phyloP scores from a whole-genome alignment of 2,888 invertebrate genomes.

The Polydrusus pterygomalis region DNA sequence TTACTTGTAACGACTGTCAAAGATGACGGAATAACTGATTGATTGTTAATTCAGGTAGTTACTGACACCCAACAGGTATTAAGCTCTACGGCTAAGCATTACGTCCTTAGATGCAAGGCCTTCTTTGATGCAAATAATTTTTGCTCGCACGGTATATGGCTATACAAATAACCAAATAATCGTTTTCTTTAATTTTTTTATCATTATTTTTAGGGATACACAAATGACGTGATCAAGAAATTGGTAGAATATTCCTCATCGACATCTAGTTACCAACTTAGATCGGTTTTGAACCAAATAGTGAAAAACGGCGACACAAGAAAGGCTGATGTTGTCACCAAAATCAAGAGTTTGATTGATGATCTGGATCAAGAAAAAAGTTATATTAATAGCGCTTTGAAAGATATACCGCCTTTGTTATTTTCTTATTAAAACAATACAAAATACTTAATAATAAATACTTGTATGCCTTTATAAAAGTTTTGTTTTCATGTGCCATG shows the following conservation, averaged over 20 bases:
- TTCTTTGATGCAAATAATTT: too few species aligned
- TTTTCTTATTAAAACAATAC: constrained; percentile 62
- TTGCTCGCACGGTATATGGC: too few species aligned
- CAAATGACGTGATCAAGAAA: constrained; percentile 75
- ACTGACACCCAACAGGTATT: too few species aligned
- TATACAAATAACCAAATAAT: too few species aligned
- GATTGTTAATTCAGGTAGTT: too few species aligned
- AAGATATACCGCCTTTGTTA: constrained; percentile 76
- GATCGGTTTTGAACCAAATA: constrained; percentile 75
- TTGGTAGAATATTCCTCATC: constrained; percentile 75
- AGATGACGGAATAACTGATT: too few species aligned
- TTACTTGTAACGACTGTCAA: too few species aligned
- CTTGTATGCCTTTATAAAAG: too few species aligned
- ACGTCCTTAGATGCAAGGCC: too few species aligned
- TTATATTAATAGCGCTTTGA: constrained; percentile 75
- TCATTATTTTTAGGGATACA: constrained; percentile 75
- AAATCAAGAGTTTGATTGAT: constrained; percentile 74
- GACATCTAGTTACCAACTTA: constrained; percentile 77
- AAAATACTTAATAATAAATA: too few species aligned
- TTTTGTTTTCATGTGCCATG: too few species aligned
- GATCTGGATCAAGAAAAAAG: constrained; percentile 77
- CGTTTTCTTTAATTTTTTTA: background rate
- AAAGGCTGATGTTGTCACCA: constrained; percentile 76
- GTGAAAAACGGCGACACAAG: constrained; percentile 76
- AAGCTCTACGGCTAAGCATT: too few species aligned